Evolutionary conservation across 2,797 vertebrate genomes (phyloP).

Genomic region (Spinus olivaceus): DNA sequence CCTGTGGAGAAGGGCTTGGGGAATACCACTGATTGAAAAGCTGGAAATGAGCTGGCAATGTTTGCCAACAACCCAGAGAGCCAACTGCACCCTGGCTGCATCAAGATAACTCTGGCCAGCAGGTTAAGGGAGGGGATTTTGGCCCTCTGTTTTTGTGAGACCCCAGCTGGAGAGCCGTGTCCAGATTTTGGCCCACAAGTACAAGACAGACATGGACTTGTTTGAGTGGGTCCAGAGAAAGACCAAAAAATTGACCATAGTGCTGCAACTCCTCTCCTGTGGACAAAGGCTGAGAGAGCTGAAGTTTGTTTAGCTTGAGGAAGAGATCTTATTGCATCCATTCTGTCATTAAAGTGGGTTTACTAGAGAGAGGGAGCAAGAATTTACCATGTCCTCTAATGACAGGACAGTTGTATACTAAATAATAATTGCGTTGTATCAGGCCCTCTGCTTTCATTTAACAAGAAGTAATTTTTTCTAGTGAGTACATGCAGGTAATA

Average conservation of each 20-base stretch:
- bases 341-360: not conserved
- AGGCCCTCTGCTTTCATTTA: not conserved
- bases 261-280: not conserved
- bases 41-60: not conserved
- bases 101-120: not conserved
- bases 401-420: not conserved
- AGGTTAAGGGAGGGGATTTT: not conserved
- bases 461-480: not conserved
- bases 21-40: not conserved
- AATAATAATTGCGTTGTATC: not conserved
- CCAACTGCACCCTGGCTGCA: not conserved
- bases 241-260: not conserved
- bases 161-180: accelerated
- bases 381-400: not conserved
- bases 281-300: not conserved
- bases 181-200: not conserved
- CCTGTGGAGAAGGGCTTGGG: not conserved
- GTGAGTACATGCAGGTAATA: not conserved
- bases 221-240: not conserved
- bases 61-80: not conserved
- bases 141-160: not conserved
- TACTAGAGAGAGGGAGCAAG: not conserved
- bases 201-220: too few species aligned
- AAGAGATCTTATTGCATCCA: not conserved
- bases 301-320: not conserved